phyloP scores from a whole-genome alignment of 2,888 invertebrate species.

The Muschampia staudingeri region DNA sequence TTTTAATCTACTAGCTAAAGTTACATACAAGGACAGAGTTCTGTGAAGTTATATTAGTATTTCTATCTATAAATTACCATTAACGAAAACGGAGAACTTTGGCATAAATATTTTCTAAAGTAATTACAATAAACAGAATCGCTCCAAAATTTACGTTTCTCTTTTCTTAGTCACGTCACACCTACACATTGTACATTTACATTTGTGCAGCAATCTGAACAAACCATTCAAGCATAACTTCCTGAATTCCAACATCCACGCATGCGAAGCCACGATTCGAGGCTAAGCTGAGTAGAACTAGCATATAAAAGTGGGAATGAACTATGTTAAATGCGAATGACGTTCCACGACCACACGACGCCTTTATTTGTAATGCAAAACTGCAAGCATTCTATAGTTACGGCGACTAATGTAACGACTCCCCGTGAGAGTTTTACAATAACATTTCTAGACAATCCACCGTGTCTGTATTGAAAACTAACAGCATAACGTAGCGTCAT shows the following conservation, averaged over 20 bases:
- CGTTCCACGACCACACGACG: constrained; percentile 59
- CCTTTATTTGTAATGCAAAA: constrained; percentile 85
- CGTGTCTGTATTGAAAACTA: constrained; percentile 54
- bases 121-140: background rate
- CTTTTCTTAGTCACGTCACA: constrained; percentile 13
- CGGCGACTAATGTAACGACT: constrained; percentile 60
- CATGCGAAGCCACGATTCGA: constrained; percentile 73
- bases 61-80: too few species aligned
- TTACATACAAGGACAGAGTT: background rate
- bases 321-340: background rate
- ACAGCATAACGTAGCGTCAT: constrained; percentile 29
- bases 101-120: too few species aligned
- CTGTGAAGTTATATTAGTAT: too few species aligned
- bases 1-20: background rate
- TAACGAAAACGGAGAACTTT: too few species aligned
- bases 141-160: background rate
- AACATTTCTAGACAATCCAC: constrained; percentile 62
- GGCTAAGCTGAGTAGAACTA: constrained; percentile 31
- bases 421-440: constrained; percentile 70
- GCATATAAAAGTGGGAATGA: constrained; percentile 7
- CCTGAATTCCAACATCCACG: constrained; percentile 49
- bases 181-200: background rate
- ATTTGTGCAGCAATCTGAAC: constrained; percentile 43
- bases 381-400: constrained; percentile 81
- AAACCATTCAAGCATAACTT: constrained; percentile 41